phyloP scores from a whole-genome alignment of 2,888 invertebrate species.

The Pilophorus perplexus region DNA sequence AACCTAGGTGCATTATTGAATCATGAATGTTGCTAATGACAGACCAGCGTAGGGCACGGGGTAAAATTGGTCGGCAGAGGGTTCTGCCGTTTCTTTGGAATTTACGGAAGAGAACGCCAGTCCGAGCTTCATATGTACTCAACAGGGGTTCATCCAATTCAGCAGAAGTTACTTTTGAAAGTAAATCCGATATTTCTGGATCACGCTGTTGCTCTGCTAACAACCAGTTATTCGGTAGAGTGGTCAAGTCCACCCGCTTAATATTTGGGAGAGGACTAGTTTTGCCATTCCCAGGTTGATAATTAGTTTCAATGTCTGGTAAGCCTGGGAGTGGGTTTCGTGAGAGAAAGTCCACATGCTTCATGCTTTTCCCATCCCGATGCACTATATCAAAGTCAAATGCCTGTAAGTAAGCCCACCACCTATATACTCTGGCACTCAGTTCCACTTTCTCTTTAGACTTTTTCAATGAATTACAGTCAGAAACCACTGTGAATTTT shows the following conservation, averaged over 20 bases:
- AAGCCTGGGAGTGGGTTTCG: neutral
- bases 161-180: neutral
- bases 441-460: neutral
- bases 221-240: too few relatives aligned
- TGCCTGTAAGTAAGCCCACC: constrained; percentile 1
- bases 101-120: too few relatives aligned
- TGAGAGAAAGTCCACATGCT: neutral
- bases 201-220: too few relatives aligned
- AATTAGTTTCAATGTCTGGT: too few relatives aligned
- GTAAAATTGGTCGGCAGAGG: too few relatives aligned
- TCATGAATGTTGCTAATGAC: constrained; percentile 2
- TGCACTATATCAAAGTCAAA: neutral
- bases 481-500: constrained; percentile 32
- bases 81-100: too few relatives aligned
- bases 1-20: neutral
- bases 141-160: neutral
- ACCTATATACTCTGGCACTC: neutral
- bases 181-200: too few relatives aligned
- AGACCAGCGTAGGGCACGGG: neutral
- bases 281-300: too few relatives aligned
- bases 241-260: too few relatives aligned
- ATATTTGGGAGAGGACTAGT: too few relatives aligned
- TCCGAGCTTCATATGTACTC: neutral
- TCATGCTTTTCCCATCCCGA: neutral
- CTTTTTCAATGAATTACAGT: neutral